These are phyloP conservation scores for Trimorus sp. DNA, from an alignment of 2,888 invertebrate genomes.

Conservation along the genomic window DNA sequence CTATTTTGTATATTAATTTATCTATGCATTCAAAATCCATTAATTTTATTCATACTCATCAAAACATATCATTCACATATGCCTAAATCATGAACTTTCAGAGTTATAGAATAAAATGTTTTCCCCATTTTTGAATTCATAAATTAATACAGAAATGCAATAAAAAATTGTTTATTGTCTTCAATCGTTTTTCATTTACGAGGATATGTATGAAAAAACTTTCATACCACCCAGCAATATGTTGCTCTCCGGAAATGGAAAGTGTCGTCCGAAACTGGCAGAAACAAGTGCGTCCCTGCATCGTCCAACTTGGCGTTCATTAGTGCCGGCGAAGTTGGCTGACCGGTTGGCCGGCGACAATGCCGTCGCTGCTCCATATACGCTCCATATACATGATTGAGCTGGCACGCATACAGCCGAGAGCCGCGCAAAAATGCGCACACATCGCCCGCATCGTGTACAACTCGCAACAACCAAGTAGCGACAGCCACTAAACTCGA, in stretches of 20 bases:
- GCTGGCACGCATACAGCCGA: conserved; percentile 17
- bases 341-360: conserved; percentile 52
- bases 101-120: too few species aligned
- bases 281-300: conserved; percentile 35
- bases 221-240: too few species aligned
- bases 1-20: too few species aligned
- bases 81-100: too few species aligned
- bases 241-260: conserved; percentile 16
- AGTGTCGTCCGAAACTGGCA: conserved; percentile 20
- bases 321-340: conserved; percentile 55
- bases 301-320: conserved; percentile 53
- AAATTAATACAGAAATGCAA: too few species aligned
- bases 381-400: conserved; percentile 27
- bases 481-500: conserved; percentile 62
- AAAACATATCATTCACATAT: too few species aligned
- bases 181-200: background rate
- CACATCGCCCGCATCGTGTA: conserved; percentile 28
- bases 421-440: conserved; percentile 42
- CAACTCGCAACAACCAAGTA: conserved; percentile 50
- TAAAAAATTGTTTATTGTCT: too few species aligned
- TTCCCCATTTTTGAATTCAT: too few species aligned
- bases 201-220: background rate
- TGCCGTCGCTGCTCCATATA: conserved; percentile 42
- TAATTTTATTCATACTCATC: too few species aligned
- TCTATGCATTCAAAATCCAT: too few species aligned